These are phyloP conservation scores for Lysandra bellargus DNA, from an alignment of 2,888 invertebrate species.

Conservation along the genomic window DNA sequence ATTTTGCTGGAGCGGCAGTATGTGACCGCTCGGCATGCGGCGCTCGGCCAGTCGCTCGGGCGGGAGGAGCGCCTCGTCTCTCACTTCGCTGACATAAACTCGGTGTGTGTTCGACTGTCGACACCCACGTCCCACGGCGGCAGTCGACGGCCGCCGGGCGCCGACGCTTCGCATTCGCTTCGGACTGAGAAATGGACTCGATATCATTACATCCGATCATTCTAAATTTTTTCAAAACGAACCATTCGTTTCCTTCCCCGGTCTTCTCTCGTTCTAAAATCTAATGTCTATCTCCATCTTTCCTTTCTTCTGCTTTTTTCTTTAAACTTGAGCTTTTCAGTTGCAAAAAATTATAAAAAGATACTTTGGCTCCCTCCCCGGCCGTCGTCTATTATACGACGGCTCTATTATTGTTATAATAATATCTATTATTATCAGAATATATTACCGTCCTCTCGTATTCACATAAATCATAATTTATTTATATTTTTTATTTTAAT, in stretches of 20 bases:
- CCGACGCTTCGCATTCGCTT: constrained; percentile 45
- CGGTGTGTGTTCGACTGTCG: constrained; percentile 34
- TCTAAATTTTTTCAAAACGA: not conserved
- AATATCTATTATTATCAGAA: not conserved
- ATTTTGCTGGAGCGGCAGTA: not conserved
- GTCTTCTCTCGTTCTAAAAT: not conserved
- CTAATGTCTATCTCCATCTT: not conserved
- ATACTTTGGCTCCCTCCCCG: not conserved
- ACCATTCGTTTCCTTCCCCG: not conserved
- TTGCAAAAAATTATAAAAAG: not conserved
- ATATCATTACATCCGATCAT: not conserved
- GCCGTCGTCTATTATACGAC: not conserved
- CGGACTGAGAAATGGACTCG: not conserved
- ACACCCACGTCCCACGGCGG: constrained; percentile 41
- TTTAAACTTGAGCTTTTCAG: not conserved
- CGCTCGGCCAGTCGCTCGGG: not conserved
- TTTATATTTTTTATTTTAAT: not conserved
- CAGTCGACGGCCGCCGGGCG: constrained; percentile 42
- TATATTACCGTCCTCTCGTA: not conserved
- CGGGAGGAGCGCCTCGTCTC: constrained; percentile 34
- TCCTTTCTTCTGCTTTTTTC: not conserved
- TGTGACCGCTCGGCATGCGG: not conserved
- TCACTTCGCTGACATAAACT: constrained; percentile 23
- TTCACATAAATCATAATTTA: not conserved
- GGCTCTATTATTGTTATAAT: not conserved